Conservation (phyloP, 2,888 invertebrate genomes). For the Diploptera punctata region DNA sequence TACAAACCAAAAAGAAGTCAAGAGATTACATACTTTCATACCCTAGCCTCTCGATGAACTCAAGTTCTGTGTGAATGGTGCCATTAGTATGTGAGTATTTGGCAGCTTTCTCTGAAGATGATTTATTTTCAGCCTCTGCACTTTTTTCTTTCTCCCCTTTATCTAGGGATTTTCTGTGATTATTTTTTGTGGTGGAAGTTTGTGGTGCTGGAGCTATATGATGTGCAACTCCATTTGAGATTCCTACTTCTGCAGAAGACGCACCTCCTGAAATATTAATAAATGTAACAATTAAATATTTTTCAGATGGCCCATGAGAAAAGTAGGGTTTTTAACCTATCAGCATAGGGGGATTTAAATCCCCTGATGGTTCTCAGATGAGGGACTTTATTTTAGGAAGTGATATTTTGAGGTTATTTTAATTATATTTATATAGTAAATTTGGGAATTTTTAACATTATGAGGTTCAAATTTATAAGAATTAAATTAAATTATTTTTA, state of each 20-base stretch:
- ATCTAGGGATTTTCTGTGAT: constrained; percentile 62
- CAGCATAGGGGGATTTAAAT: no score
- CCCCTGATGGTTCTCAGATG: no score
- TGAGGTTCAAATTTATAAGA: no score
- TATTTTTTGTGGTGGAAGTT: constrained; percentile 53
- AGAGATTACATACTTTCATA: constrained; percentile 42
- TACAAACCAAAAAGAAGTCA: no score
- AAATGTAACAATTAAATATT: no score
- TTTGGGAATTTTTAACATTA: no score
- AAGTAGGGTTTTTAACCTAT: no score
- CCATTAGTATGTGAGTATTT: constrained; percentile 57
- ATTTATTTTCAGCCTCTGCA: constrained; percentile 34
- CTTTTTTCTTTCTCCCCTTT: constrained; percentile 52
- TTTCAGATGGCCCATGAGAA: background rate
- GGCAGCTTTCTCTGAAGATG: constrained; percentile 53
- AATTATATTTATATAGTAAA: no score
- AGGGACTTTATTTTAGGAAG: no score
- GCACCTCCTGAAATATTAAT: constrained; percentile 17
- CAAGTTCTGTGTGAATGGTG: constrained; percentile 55
- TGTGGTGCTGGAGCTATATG: constrained; percentile 22
- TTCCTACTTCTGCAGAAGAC: constrained; percentile 31
- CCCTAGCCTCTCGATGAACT: constrained; percentile 59
- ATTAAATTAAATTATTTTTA: no score
- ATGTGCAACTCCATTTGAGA: constrained; percentile 39
- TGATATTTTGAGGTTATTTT: no score